Conservation (phyloP, 1,140 invertebrate species). For the Drosophila mauritiana region DNA sequence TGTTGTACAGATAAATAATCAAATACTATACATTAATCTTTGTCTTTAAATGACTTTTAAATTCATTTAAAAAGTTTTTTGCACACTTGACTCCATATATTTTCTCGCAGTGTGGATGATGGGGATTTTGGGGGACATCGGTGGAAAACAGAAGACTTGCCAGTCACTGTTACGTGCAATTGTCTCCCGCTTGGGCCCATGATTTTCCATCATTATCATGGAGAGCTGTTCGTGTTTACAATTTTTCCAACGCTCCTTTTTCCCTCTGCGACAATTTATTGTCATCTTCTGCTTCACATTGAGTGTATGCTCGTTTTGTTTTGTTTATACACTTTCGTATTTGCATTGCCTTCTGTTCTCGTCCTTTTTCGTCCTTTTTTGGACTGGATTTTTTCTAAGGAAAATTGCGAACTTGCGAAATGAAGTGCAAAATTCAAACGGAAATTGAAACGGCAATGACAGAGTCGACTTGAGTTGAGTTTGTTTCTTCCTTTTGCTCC, state of each 20-base stretch:
- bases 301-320: conserved; percentile 64
- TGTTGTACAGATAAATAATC: too few species aligned
- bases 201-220: conserved; percentile 82
- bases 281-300: conserved; percentile 65
- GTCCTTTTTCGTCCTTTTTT: conserved; percentile 8
- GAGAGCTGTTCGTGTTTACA: conserved; percentile 72
- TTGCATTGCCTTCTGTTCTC: conserved; percentile 73
- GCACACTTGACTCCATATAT: too few species aligned
- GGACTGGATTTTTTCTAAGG: conserved; percentile 41
- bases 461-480: conserved; percentile 69
- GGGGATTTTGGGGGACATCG: conserved; percentile 18
- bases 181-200: conserved; percentile 66
- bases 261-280: conserved; percentile 72
- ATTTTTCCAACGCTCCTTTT: conserved; percentile 41
- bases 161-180: conserved; percentile 75
- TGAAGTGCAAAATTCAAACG: conserved; percentile 83
- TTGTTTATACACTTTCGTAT: conserved; percentile 68
- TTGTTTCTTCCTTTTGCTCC: conserved; percentile 29
- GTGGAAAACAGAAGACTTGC: conserved; percentile 2
- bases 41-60: not conserved
- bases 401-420: conserved; percentile 83
- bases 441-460: conserved; percentile 83
- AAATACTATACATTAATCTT: too few species aligned
- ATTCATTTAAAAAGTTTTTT: not conserved
- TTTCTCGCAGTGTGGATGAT: conserved; percentile 1